A percentile compares a stretch with the other conserved stretches of the same genome.
Evolutionary conservation across 2,797 vertebrate genomes (phyloP).

Genomic region (Acomys russatus): DNA sequence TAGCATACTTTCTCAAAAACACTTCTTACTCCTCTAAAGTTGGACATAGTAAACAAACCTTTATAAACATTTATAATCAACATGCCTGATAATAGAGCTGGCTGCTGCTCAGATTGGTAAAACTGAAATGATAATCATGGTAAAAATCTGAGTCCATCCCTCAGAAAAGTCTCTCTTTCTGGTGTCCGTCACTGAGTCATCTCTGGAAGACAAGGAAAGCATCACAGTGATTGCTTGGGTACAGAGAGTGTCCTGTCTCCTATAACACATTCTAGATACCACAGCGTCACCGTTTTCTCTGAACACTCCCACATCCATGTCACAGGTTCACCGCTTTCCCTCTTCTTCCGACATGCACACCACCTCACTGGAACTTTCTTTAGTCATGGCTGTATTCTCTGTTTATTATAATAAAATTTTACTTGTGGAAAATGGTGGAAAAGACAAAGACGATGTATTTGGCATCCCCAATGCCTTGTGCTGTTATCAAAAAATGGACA

Average conservation of each 20-base stretch:
- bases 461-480: not conserved
- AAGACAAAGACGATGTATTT: not conserved
- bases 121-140: not conserved
- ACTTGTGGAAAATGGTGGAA: not conserved
- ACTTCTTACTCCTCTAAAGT: not conserved
- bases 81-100: not conserved
- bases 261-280: not conserved
- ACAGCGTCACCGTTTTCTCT: not conserved
- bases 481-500: not conserved
- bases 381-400: not conserved
- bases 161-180: not conserved
- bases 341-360: not conserved
- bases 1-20: constrained; percentile 9
- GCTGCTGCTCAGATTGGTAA: not conserved
- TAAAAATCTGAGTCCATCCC: not conserved
- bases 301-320: not conserved
- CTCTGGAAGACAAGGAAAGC: not conserved
- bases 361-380: constrained; percentile 16
- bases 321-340: not conserved
- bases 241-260: constrained; percentile 19
- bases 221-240: not conserved
- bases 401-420: constrained; percentile 9
- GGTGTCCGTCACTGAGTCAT: not conserved
- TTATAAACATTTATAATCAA: not conserved
- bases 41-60: constrained; percentile 12